A percentile compares a stretch with the other conserved stretches of the same genome.
These are phyloP conservation scores for Meandrusa payeni DNA, from an alignment of 2,888 invertebrate species.

Conservation along the genomic window DNA sequence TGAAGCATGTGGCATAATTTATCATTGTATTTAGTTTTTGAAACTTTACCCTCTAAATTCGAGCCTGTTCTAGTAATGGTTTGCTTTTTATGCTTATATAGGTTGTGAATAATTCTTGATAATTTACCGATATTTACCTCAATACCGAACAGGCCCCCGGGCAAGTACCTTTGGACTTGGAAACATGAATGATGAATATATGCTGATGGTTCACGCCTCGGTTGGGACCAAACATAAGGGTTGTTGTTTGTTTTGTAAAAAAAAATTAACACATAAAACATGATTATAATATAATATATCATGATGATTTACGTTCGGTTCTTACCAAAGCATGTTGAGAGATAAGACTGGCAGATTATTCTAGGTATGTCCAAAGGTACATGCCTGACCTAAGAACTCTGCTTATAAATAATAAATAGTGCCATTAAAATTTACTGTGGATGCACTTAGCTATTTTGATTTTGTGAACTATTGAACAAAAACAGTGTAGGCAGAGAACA, in stretches of 20 bases:
- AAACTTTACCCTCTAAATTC: not conserved
- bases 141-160: not conserved
- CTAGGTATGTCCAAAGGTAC: conserved; percentile 32
- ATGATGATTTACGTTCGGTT: conserved; percentile 24
- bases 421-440: conserved; percentile 19
- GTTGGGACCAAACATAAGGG: conserved; percentile 35
- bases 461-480: conserved; percentile 6
- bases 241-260: conserved; percentile 19
- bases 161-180: conserved; percentile 34
- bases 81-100: conserved; percentile 12
- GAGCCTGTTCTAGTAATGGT: not conserved
- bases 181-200: conserved; percentile 9
- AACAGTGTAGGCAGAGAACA: not conserved
- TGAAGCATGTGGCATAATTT: conserved; percentile 6
- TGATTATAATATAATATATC: conserved; percentile 25
- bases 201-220: conserved; percentile 32
- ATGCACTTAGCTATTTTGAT: conserved; percentile 6
- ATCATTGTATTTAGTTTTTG: conserved; percentile 2
- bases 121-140: conserved; percentile 9
- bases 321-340: conserved; percentile 32
- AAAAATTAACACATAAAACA: conserved; percentile 20
- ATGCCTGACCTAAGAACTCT: conserved; percentile 24
- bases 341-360: conserved; percentile 35
- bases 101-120: conserved; percentile 24
- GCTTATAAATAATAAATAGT: conserved; percentile 26